Evolutionary conservation across 2,888 invertebrate species (phyloP).

Genomic region (Cephus nigrinus): DNA sequence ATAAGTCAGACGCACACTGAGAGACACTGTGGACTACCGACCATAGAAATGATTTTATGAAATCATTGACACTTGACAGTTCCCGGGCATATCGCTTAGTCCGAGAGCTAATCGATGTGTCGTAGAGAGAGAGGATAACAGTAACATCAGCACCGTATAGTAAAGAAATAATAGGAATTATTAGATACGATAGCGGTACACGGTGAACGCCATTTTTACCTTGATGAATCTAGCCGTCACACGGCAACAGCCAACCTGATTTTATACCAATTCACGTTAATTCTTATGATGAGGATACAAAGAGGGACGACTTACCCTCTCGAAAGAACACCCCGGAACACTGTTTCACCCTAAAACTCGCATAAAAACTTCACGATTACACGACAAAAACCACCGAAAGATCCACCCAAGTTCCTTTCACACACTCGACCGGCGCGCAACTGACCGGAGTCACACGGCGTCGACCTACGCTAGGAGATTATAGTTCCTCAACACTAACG

Average conservation of each 20-base stretch:
- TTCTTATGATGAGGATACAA: not conserved
- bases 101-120: not conserved
- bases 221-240: constrained; percentile 42
- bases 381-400: constrained; percentile 36
- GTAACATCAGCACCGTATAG: not conserved
- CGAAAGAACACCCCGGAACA: constrained; percentile 48
- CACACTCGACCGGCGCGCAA: constrained; percentile 64
- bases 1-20: not conserved
- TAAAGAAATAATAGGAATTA: not conserved
- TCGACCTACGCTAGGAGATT: constrained; percentile 49
- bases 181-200: constrained; percentile 7
- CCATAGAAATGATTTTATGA: not conserved
- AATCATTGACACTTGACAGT: constrained; percentile 1
- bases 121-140: not conserved
- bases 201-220: constrained; percentile 60
- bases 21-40: not conserved
- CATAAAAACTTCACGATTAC: constrained; percentile 49
- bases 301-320: constrained; percentile 49
- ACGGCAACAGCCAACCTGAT: constrained; percentile 12
- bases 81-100: not conserved
- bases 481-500: constrained; percentile 41
- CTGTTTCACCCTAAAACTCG: constrained; percentile 50
- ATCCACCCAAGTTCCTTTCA: constrained; percentile 44
- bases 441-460: constrained; percentile 48
- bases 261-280: not conserved